These are phyloP conservation scores for Prorops nasuta DNA, from an alignment of 1,140 invertebrate genomes.

Conservation along the genomic window DNA sequence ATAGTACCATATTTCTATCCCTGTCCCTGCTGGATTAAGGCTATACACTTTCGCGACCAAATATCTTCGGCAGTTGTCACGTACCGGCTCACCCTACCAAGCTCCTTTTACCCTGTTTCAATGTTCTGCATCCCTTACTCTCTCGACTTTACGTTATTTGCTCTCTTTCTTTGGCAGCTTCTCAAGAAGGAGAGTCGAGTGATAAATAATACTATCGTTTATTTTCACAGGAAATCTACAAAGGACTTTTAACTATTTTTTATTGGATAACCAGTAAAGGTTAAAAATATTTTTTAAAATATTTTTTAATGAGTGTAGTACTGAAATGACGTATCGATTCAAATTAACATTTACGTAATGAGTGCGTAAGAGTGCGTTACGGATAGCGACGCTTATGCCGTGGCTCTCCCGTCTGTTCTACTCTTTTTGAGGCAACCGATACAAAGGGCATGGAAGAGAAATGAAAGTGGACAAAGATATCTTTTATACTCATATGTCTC, in stretches of 20 bases:
- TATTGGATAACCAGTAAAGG: no score
- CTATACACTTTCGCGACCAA: conserved; percentile 33
- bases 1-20: conserved; percentile 36
- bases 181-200: conserved; percentile 5
- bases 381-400: no score
- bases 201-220: conserved; percentile 36
- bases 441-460: conserved; percentile 37
- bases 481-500: conserved; percentile 37
- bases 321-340: no score
- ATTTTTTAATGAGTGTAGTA: no score
- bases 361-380: no score
- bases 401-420: conserved; percentile 38
- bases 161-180: neutral
- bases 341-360: no score
- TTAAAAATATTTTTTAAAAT: no score
- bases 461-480: conserved; percentile 31
- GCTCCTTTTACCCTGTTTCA: neutral
- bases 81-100: conserved; percentile 21
- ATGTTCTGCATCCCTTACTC: neutral
- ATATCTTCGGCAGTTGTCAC: conserved; percentile 41
- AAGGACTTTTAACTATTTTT: no score
- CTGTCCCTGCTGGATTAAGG: conserved; percentile 36
- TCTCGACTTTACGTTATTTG: neutral
- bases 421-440: conserved; percentile 45
- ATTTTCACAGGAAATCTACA: no score